Evolutionary conservation across 2,113 vertebrate genomes (phyloP), one percentile per base, ranked within the genome.

Genomic region (Meles meles): DNA sequence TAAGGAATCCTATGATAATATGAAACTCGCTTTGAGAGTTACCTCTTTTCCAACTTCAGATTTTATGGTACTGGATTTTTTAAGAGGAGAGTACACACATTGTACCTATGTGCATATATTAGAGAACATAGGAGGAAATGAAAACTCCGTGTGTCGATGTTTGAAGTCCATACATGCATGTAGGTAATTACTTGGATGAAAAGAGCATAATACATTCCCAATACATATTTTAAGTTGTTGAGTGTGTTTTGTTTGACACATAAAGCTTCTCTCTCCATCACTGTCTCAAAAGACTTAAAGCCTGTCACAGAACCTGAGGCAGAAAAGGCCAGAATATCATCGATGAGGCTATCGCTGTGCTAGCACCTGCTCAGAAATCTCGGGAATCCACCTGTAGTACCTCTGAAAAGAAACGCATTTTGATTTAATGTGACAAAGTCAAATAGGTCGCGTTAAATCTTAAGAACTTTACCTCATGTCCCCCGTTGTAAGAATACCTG

Each of bases 1-100:
- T 42, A 92, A 87, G 84, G 29, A 44, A 47, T 74, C 79, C 17
- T 79, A 71, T 93, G 25, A 37, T 87, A 84, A 59, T 39, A 72
- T n/a, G 57, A 90, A 90, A 95, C 52, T 81, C 29, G 69, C 52
- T 67, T 88, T 72, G 14, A 91, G 76, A 6, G 4, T 82, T 87
- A 61, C 7, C 17, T 88, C 29, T 90, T 87, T 88, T 67, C n/a
- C 59, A 77, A 55, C 17, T 71, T 94, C 29, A 88, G 37, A 88
- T 34, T 90, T 96, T 79, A 29, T 25, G 79, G 17, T 67, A 42
- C 6, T 57, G 44, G 49, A 25, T 84, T 74, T 97, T 86, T 23
- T 93, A 91, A 97, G 88, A 95, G 69, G 52, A 84, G 91, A 83
- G 34, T 80, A 52, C 47, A 79, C 7, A 84, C 47, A 39, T 34